phyloP scores from a whole-genome alignment of 2,888 invertebrate species.

The Teleogryllus oceanicus region DNA sequence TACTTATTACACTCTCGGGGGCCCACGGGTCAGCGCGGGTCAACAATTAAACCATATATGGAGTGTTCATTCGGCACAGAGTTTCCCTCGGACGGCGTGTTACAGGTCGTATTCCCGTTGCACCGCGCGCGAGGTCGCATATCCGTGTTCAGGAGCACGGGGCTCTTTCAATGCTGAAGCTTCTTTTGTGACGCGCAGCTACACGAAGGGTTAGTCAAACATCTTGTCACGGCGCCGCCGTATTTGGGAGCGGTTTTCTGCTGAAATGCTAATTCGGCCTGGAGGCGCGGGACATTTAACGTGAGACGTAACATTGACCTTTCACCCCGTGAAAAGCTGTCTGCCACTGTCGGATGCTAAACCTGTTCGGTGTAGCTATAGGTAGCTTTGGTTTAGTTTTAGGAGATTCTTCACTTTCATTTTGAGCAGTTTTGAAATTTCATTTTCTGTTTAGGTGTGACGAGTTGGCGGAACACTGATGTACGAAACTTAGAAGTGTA shows the following conservation, averaged over 20 bases:
- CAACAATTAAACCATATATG: not conserved
- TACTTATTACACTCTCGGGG: not conserved
- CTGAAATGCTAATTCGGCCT: constrained; percentile 8
- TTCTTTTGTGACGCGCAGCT: not conserved
- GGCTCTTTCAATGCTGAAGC: too few relatives aligned
- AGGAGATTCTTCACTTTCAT: too few relatives aligned
- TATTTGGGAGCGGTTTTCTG: not conserved
- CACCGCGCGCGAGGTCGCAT: not conserved
- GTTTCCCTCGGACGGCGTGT: not conserved
- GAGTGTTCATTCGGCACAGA: not conserved
- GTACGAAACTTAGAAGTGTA: too few relatives aligned
- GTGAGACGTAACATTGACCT: too few relatives aligned
- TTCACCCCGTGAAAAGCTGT: too few relatives aligned
- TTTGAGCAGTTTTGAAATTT: too few relatives aligned
- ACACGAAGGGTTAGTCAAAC: not conserved
- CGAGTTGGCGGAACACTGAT: too few relatives aligned
- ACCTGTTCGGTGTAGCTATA: too few relatives aligned
- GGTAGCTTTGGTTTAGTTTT: too few relatives aligned
- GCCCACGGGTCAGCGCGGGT: not conserved
- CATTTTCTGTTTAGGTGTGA: too few relatives aligned
- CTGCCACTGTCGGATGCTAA: too few relatives aligned
- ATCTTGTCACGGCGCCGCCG: not conserved
- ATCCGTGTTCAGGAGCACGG: too few relatives aligned
- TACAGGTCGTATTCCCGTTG: not conserved
- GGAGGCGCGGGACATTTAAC: not conserved